Percentiles rank a stretch among this genome's conserved stretches.
These are phyloP conservation scores for Eupsilia transversa DNA, from an alignment of 2,888 invertebrate species.

Conservation along the genomic window DNA sequence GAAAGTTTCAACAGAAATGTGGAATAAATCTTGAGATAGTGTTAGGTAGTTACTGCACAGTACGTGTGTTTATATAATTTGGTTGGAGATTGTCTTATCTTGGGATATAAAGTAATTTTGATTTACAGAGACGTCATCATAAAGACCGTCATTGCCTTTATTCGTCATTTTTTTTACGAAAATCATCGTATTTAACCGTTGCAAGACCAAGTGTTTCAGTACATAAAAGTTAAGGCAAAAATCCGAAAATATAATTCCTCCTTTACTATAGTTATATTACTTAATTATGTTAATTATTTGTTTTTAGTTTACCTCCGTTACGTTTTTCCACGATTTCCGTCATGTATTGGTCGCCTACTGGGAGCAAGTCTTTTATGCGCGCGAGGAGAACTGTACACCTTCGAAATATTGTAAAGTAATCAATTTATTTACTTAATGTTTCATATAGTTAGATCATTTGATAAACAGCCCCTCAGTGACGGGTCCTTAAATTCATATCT, in stretches of 20 bases:
- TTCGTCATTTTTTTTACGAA: not conserved
- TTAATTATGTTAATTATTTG: no score
- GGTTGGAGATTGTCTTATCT: not conserved
- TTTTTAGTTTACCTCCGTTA: no score
- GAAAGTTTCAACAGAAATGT: slow-evolving; percentile 1
- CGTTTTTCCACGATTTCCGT: slow-evolving; percentile 34
- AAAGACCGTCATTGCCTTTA: no score
- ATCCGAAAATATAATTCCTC: not conserved
- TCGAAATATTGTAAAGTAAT: slow-evolving; percentile 3
- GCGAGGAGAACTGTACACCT: slow-evolving; percentile 17
- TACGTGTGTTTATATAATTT: not conserved
- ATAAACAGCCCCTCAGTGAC: not conserved
- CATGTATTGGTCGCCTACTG: not conserved
- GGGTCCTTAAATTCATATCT: not conserved
- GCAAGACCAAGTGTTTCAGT: not conserved
- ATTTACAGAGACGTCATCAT: not conserved
- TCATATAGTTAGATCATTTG: not conserved
- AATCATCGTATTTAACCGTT: no score
- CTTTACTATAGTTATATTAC: not conserved
- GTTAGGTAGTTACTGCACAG: not conserved
- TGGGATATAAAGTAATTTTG: not conserved
- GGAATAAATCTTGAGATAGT: slow-evolving; percentile 6
- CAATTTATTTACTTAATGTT: no score
- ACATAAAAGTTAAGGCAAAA: not conserved
- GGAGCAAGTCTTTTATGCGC: slow-evolving; percentile 32